Conservation (phyloP, 1,140 invertebrate species). For the Drosophila prosaltans region DNA sequence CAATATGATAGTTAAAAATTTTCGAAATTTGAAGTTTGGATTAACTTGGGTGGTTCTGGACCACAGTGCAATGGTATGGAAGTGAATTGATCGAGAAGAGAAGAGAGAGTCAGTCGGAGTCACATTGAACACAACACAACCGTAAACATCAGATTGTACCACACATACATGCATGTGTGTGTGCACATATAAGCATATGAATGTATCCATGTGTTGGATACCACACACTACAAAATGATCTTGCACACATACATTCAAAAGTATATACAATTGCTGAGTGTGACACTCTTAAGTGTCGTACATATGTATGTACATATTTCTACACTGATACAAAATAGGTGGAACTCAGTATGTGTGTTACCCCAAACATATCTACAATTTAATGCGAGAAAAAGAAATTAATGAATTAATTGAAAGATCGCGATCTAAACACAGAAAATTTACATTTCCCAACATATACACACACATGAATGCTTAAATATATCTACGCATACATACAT, state of each 20-base stretch:
- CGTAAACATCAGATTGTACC: conserved; percentile 16
- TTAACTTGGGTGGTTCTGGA: background rate
- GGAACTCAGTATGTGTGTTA: background rate
- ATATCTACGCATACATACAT: too few relatives aligned
- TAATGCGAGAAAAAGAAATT: conserved; percentile 3
- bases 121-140: conserved; percentile 6
- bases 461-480: background rate
- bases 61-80: conserved; percentile 12
- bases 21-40: background rate
- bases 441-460: background rate
- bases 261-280: conserved; percentile 1
- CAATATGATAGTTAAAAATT: too few relatives aligned
- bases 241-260: background rate
- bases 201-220: conserved; percentile 11
- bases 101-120: conserved; percentile 16
- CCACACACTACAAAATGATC: conserved; percentile 6
- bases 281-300: conserved; percentile 7
- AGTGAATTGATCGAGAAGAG: conserved; percentile 21
- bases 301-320: background rate
- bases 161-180: conserved; percentile 6
- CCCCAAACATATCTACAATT: background rate
- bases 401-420: background rate
- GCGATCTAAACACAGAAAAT: conserved; percentile 10
- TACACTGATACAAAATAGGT: background rate
- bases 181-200: background rate